phyloP scores from a whole-genome alignment of 2,888 invertebrate genomes.

The Drosophila vallismaia region DNA sequence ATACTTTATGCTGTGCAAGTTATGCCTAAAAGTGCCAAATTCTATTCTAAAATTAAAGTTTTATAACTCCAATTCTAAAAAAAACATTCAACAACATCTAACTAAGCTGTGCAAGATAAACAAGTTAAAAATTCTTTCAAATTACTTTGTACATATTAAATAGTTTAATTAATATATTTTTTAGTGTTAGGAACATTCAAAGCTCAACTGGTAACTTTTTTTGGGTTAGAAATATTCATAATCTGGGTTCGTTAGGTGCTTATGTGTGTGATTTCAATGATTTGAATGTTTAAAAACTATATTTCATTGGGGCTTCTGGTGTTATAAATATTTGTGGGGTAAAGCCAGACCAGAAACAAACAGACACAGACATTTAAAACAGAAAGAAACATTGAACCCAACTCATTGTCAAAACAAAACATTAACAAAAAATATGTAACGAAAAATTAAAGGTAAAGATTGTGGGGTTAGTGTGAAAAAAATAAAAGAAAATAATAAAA shows the following conservation, averaged over 20 bases:
- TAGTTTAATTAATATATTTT: not conserved
- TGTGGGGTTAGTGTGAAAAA: constrained; percentile 19
- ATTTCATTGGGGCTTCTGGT: constrained; percentile 1
- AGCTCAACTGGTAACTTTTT: constrained; percentile 6
- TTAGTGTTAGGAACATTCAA: constrained; percentile 4
- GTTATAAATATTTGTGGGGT: not conserved
- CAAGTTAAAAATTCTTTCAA: not conserved
- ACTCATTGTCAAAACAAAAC: constrained; percentile 28
- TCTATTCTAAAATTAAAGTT: not conserved
- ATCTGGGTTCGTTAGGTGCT: constrained; percentile 20
- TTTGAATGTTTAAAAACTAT: constrained; percentile 25
- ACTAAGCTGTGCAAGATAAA: constrained; percentile 13
- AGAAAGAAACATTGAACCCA: constrained; percentile 40
- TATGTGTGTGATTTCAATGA: constrained; percentile 31
- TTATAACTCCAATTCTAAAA: not conserved
- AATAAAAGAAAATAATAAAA: constrained; percentile 7
- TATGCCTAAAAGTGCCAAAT: not conserved
- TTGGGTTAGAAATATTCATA: constrained; percentile 10
- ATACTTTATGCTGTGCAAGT: constrained; percentile 5
- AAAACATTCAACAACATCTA: constrained; percentile 7
- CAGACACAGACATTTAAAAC: constrained; percentile 42
- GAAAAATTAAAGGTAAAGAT: constrained; percentile 14
- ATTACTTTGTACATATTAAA: not conserved
- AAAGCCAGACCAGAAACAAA: constrained; percentile 43
- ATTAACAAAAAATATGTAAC: constrained; percentile 32